Evolutionary conservation across 2,113 vertebrate species (phyloP), one percentile per base, ranked within the genome.

Genomic region (Halichoerus grypus): DNA sequence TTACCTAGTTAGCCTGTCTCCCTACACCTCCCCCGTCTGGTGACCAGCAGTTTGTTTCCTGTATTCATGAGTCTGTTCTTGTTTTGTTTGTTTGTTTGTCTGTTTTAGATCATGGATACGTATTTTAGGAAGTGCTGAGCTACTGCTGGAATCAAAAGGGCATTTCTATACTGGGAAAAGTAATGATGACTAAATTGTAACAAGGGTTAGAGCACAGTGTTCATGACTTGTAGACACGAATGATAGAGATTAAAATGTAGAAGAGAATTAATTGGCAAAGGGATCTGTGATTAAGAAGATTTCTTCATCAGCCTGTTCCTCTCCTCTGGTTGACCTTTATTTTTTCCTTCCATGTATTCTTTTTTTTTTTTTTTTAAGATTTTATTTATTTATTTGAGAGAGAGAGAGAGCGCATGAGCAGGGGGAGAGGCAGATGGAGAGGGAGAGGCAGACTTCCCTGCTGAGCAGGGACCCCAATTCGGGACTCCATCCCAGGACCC

Each of bases 281-380:
- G 15, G 5, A 59, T 59, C 59, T 53, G 3, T 77, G 39, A 49
- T 82, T 77, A 82, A 86, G 15, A 88, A 57, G 31, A 69, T 61
- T 85, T 85, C 22, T 69, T 92, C 22, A 74, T 67, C 33, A 85
- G 11, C 8, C 39, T 76, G 67, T 77, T 92, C 4, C 3, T 84
- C 12, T 92, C 36, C n/a, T 77, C 28, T 61, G 28, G 2, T 24
- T 13, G 3, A 72, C 1, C 4, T 94, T 51, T 81, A n/a, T 69
- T 86, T 92, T 67, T 42, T 57, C 26, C 18, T 88, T 95, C 19
- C 39, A 55, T 71, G 83, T 72, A 88, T 53, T 95, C 28, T 76
- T 79, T 19, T 46, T 46, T 46, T 46, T 46, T 42, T 46, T 46
- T 46, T 46, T 46, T 46, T 46, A 46, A 9, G 46, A 46, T 46